Evolutionary conservation across 2,797 vertebrate genomes (phyloP).

Genomic region (Adrianichthys oophorus): DNA sequence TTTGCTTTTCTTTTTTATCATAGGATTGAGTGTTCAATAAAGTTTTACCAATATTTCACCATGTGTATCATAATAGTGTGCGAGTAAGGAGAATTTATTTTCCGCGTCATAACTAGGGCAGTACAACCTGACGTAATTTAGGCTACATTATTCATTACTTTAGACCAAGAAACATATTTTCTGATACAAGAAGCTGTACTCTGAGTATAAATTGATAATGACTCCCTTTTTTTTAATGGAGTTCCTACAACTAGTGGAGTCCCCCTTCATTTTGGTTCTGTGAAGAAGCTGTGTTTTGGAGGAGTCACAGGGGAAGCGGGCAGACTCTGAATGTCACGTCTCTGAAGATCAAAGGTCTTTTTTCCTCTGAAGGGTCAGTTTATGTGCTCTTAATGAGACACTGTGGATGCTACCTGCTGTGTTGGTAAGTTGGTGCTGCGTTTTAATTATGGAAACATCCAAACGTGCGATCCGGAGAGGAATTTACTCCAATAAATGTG

Average conservation of each 20-base stretch:
- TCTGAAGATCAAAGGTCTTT: conserved; percentile 63
- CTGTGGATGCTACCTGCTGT: conserved; percentile 55
- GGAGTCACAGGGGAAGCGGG: conserved; percentile 44
- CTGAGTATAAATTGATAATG: conserved; percentile 73
- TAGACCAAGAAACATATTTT: conserved; percentile 57
- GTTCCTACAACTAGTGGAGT: conserved; percentile 56
- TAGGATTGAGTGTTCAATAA: conserved; percentile 9
- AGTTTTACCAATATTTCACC: conserved; percentile 22
- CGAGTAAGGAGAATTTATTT: conserved; percentile 15
- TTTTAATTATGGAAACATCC: conserved; percentile 36
- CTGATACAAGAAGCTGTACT: conserved; percentile 57
- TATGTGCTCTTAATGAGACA: conserved; percentile 46
- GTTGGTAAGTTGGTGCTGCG: conserved; percentile 19
- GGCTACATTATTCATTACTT: conserved; percentile 74
- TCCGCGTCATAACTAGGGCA: conserved; percentile 66
- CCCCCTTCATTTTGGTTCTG: conserved; percentile 10
- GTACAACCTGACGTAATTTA: conserved; percentile 72
- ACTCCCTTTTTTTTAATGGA: conserved; percentile 69
- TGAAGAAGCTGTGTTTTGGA: conserved; percentile 24
- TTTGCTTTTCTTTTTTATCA: background rate
- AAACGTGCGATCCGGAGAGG: conserved; percentile 9
- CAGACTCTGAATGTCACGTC: conserved; percentile 45
- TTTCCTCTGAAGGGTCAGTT: conserved; percentile 41
- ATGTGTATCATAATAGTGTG: conserved; percentile 18
- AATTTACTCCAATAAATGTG: background rate